Percentiles rank a stretch among this genome's conserved stretches.
These are phyloP conservation scores for Hoplias malabaricus DNA, from an alignment of 2,113 vertebrate species.

Conservation along the genomic window DNA sequence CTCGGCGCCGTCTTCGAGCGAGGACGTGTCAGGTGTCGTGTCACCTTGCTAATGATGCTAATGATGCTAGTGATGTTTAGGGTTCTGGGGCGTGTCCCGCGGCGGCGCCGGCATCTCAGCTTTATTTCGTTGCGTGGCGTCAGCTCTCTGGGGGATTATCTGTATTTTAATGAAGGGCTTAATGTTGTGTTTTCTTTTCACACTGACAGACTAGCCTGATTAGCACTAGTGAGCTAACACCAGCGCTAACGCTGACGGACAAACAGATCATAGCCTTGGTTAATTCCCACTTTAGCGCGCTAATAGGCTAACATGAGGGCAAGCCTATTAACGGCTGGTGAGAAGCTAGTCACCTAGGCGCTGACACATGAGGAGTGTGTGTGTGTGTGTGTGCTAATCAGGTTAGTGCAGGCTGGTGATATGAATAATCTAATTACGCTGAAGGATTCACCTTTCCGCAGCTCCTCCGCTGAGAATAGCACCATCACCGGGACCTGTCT, in stretches of 20 bases:
- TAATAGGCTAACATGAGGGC: constrained; percentile 63
- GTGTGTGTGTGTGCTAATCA: constrained; percentile 53
- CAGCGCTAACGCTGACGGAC: constrained; percentile 50
- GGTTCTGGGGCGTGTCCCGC: neutral
- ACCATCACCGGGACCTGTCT: neutral
- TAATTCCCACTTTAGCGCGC: constrained; percentile 60
- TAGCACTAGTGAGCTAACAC: constrained; percentile 35
- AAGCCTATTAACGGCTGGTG: constrained; percentile 61
- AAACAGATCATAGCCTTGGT: constrained; percentile 64
- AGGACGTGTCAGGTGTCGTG: constrained; percentile 46
- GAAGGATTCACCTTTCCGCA: constrained; percentile 49
- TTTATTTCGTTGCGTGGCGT: constrained; percentile 32
- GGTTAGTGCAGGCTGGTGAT: constrained; percentile 60
- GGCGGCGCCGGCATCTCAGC: neutral
- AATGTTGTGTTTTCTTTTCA: constrained; percentile 60
- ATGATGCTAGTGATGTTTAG: too few relatives aligned
- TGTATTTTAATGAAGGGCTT: constrained; percentile 67
- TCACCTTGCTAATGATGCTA: constrained; percentile 43
- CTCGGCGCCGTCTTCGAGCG: constrained; percentile 8
- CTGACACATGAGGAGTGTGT: constrained; percentile 49
- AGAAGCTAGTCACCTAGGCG: constrained; percentile 55
- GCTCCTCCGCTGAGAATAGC: constrained; percentile 7
- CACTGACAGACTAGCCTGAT: constrained; percentile 51
- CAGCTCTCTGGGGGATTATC: constrained; percentile 61
- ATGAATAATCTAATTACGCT: constrained; percentile 72